Evolutionary conservation across 2,797 vertebrate species (phyloP), one percentile per base, ranked within the genome.

Genomic region (Acanthopagrus latus): DNA sequence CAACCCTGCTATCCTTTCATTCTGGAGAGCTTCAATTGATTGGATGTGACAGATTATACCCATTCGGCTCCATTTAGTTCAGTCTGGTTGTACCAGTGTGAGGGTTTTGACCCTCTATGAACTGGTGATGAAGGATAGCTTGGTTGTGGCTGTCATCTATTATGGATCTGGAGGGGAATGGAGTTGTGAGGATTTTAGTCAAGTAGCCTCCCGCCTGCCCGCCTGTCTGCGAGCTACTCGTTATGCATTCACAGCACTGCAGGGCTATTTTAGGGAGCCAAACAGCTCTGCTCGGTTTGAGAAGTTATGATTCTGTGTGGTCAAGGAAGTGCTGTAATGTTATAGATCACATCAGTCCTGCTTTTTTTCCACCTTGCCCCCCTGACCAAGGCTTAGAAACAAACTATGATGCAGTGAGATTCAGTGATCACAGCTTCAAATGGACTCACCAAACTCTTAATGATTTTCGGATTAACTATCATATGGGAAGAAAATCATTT

Each of bases 1-100:
- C 65, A 71, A 41, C 48, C 77, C 78, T 2, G 33, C 55, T 81
- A 78, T 25, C 33, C 72, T 79, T 77, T 88, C 76, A 76, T 78
- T 72, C 51, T 12, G 55, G 33, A 84, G 60, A 21, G 65, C 78
- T 72, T 76, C 63, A 56, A 38, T 54, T 89, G 89, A 91, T 89
- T 82, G 84, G 83, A 83, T 67, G 83, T 86, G 88, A 86, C 88
- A 81, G 84, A 91, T 89, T 80, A 82, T 63, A 81, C 81, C 82
- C 76, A 81, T 81, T 76, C 54, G 1, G 64, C 60, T 77, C 71
- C 82, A 87, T 82, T 87, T 82, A 76, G 75, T 82, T 70, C 20
- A 9, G 65, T 11, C 62, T 81, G 64, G 46, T 69, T 56, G 65
- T 43, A 27, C 27, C 55, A 70, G 65, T 65, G 72, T 23, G 55